Percentiles rank a stretch among this genome's conserved stretches.
Conservation (phyloP, 2,797 vertebrate species). For the Ptychobarbus kaznakovi region DNA sequence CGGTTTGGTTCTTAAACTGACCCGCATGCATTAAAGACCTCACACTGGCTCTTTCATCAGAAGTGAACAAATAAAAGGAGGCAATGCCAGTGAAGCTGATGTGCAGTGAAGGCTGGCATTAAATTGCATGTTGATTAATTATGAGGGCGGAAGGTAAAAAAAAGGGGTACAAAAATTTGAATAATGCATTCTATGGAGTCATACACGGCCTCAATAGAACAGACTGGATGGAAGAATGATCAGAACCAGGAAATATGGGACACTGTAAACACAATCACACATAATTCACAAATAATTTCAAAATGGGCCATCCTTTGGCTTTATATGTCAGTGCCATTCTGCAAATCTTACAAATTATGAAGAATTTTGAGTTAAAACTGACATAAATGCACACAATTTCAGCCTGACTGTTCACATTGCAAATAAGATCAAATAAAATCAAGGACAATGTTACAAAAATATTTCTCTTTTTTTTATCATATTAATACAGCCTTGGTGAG, state of each 20-base stretch:
- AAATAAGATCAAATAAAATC: too few species aligned
- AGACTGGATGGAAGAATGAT: not conserved
- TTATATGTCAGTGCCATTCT: not conserved
- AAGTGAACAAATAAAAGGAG: slow-evolving; percentile 5
- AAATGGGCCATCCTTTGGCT: not conserved
- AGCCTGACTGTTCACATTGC: not conserved
- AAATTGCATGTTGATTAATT: slow-evolving; percentile 10
- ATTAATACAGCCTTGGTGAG: not conserved
- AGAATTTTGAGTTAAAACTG: not conserved
- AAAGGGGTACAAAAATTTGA: slow-evolving; percentile 1
- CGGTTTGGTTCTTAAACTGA: not conserved
- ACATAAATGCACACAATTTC: not conserved
- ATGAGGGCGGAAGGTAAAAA: not conserved
- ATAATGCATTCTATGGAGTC: slow-evolving; percentile 7
- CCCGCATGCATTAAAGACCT: not conserved
- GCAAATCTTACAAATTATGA: not conserved
- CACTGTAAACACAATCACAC: not conserved
- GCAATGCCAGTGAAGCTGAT: not conserved
- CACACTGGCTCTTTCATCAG: not conserved
- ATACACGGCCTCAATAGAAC: not conserved
- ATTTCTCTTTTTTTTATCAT: not conserved
- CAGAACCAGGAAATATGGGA: not conserved
- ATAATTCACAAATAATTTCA: not conserved
- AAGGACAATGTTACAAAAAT: not conserved
- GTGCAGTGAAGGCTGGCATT: slow-evolving; percentile 1